These are phyloP conservation scores for Corythornis cristatus DNA, from an alignment of 2,113 vertebrate species.

Conservation along the genomic window DNA sequence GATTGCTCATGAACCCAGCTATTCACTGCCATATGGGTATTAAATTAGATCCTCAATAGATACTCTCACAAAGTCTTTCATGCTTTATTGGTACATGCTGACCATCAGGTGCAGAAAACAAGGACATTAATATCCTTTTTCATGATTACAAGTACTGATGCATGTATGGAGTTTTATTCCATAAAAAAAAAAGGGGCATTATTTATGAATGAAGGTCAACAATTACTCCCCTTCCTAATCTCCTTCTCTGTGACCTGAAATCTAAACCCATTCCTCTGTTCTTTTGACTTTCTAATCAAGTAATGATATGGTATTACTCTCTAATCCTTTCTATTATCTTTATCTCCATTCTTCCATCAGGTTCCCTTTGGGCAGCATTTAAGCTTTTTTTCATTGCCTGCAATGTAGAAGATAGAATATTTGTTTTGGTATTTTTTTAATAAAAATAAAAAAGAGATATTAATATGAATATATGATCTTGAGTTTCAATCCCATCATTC, in stretches of 20 bases:
- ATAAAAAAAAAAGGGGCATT: not conserved
- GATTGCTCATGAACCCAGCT: not conserved
- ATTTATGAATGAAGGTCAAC: not conserved
- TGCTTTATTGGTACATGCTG: not conserved
- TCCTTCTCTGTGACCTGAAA: not conserved
- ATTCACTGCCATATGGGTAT: not conserved
- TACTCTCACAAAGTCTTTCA: not conserved
- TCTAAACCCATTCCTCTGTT: not conserved
- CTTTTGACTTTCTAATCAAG: slow-evolving; percentile 6
- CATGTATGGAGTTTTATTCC: not conserved
- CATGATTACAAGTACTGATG: not conserved
- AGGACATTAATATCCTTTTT: not conserved
- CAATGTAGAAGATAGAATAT: not conserved
- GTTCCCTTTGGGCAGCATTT: not conserved
- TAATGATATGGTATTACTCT: not conserved
- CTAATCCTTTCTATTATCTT: slow-evolving; percentile 29
- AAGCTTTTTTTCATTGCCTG: not conserved
- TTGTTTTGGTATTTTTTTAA: not conserved
- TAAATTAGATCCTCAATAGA: not conserved
- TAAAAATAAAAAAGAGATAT: not conserved
- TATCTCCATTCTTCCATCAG: slow-evolving; percentile 13
- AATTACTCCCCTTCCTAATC: not conserved
- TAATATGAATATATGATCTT: not conserved
- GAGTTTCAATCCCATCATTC: not conserved
- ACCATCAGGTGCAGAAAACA: not conserved